Evolutionary conservation across 2,797 vertebrate genomes (phyloP), one percentile per base, ranked within the genome.

Genomic region (Serranus cabrilla): DNA sequence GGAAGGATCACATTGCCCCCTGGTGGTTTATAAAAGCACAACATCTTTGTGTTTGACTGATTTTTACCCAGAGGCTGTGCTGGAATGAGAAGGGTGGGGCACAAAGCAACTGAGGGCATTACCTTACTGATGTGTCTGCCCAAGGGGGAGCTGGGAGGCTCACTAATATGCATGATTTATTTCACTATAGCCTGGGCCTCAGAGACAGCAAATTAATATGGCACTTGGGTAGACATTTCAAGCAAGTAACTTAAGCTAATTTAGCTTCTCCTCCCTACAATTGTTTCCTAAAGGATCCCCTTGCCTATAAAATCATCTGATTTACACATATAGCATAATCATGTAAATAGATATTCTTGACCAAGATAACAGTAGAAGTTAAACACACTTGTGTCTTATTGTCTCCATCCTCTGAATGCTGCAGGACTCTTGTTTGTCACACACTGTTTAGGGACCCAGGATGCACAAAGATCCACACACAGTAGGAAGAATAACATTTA

Each of bases 1-100:
- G 20, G 45, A 83, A 91, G 67, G 76, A 70, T 74, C 67, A 87
- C 72, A 92, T 78, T 92, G 87, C 79, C 87, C 78, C 54, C 91
- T 1, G 39, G 87, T 89, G 92, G 80, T 50, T 0, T 0, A 31
- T 20, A 9, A 18, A 23, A 43, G 27, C 21, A 75, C 9, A 0
- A 49, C 77, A 71, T 7, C 16, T 59, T 52, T 59, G 21, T 50
- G 39, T 49, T 10, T 55, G 43, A 66, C n/a, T 46, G 43, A 71
- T 59, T 2, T 17, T 67, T 34, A 49, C n/a, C 57, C 52, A 59
- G 27, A 63, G 46, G 51, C 34, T 59, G 1, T 76, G 47, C 6
- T 55, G 25, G 57, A 65, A 20, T 66, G 45, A 57, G 65, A 59
- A 65, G 18, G 27, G 55, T 71, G 60, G 42, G 64, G 50, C 49